Conservation (phyloP, 2,888 invertebrate genomes). For the Nomada fucata region DNA sequence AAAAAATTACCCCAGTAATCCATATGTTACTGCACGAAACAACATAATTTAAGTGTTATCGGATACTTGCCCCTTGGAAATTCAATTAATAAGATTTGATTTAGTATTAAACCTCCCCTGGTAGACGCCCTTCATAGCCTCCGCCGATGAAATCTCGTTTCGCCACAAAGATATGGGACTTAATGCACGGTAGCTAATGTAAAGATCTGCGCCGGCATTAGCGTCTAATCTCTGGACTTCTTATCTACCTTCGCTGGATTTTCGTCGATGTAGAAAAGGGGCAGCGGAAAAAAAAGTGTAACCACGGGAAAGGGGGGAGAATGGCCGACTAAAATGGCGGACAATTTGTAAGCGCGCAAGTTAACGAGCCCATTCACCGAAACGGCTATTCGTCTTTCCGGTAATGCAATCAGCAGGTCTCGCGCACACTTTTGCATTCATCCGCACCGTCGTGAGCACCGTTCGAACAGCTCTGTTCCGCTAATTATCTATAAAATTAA, state of each 20-base stretch:
- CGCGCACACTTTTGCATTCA: slow-evolving; percentile 62
- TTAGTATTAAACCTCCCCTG: not conserved
- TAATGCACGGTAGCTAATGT: slow-evolving; percentile 34
- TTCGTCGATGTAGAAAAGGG: not conserved
- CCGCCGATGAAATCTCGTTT: not conserved
- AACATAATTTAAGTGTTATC: not conserved
- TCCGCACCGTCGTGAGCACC: slow-evolving; percentile 41
- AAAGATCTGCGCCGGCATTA: slow-evolving; percentile 31
- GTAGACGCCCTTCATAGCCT: not conserved
- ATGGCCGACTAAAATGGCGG: slow-evolving; percentile 60
- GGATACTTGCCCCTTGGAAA: not conserved
- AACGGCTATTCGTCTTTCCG: slow-evolving; percentile 66
- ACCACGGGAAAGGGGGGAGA: not conserved
- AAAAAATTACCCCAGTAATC: no score
- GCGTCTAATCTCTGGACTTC: slow-evolving; percentile 46
- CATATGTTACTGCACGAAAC: no score
- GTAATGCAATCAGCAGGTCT: slow-evolving; percentile 64
- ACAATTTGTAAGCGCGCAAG: slow-evolving; percentile 63
- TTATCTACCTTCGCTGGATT: slow-evolving; percentile 46
- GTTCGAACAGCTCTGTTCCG: slow-evolving; percentile 41
- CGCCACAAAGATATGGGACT: not conserved
- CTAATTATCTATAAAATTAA: slow-evolving; percentile 65
- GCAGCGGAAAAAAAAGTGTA: not conserved
- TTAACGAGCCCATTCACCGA: slow-evolving; percentile 68
- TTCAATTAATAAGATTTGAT: not conserved